Base-by-base conservation (phyloP, 2,797 vertebrate species). In the Takifugu rubripes region DNA sequence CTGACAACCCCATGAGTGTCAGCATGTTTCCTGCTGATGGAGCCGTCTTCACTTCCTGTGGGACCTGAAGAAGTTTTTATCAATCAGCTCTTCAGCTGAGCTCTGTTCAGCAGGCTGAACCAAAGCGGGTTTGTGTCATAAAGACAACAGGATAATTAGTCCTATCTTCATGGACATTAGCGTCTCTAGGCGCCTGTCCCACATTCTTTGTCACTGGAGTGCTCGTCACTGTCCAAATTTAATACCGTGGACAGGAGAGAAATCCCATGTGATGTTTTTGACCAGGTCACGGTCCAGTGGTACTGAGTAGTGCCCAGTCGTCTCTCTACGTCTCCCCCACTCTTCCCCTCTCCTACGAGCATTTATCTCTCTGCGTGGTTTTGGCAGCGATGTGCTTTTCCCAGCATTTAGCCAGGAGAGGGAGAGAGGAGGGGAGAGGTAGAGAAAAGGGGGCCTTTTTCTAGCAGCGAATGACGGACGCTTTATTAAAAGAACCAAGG, bases 381-480 rank as follows among this genome's bases (percentile, higher is more conserved):
- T 90, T 92, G 92, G 91, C 92, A 90, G 82, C 66, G 84, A 87
- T 88, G 88, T 87, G 83, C 87, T 90, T 91, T 92, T 92, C 90
- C 90, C 91, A 92, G 89, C 90, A 62, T 90, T 88, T 84, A 88
- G 84, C 81, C 78, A 78, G 82, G 78, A 90, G 79, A 85, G 82
- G 76, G 77, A 82, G 77, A 73, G 81, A 81, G 81, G 79, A 81
- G 82, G 81, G 82, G 79, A 81, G 77, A 74, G 62, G 56, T 26
- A 58, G 82, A 83, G 76, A 84, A 84, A 74, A 85, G 80, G 83
- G 74, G 83, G 87, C 72, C 88, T 89, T 91, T 21, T 91, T 91
- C 85, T 90, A 81, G 72, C 75, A 47, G 76, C 77, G 79, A 90
- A 87, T 90, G 90, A 90, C 73, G 79, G 88, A 88, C 84, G 85